Base-by-base conservation (phyloP, 2,113 vertebrate genomes). In the Cichladusa arquata region DNA sequence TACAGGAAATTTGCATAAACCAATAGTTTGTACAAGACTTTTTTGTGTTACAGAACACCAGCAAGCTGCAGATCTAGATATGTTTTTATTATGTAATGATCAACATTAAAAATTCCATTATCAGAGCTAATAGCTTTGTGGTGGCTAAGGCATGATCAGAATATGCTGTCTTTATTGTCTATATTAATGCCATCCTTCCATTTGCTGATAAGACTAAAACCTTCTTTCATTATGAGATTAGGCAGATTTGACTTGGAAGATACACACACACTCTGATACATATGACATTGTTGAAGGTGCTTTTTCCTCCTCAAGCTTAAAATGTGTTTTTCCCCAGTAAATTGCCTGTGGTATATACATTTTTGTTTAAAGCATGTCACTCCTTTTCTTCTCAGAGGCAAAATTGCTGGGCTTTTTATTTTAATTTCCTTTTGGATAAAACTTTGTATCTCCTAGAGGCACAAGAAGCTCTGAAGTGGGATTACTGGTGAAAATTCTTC, bases 351-450 rank as follows among this genome's bases (percentile, higher is more conserved):
- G 13, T 79, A 34, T 36, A 71, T 44, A 40, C 5, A 28, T 66
- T 92, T 88, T 80, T 76, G n/a, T 73, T 50, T 80, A 53, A 85
- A 90, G 86, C 12, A 24, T 33, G 20, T 56, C 57, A 11, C 26
- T 81, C 23, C 72, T 86, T 86, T 91, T 71, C 61, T 88, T 64
- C 81, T 93, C 36, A 6, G 57, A 67, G 80, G 36, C 34, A 86
- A 74, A 91, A 62, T 23, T 66, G 24, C n/a, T 58, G 44, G 14
- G 26, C 20, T 65, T 92, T 93, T 84, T 60, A 36, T 89, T 95
- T 93, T 87, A 31, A 86, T 89, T 94, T 95, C 72, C 77, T 96
- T 93, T 92, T 64, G 31, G 73, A 76, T 92, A 86, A 95, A 92
- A 91, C 40, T 85, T 89, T 72, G 18, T 10, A 24, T 48, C 62